Percentiles rank a stretch among this genome's conserved stretches.
These are phyloP conservation scores for Drosophila sordidula DNA, from an alignment of 2,888 invertebrate genomes.

Conservation along the genomic window DNA sequence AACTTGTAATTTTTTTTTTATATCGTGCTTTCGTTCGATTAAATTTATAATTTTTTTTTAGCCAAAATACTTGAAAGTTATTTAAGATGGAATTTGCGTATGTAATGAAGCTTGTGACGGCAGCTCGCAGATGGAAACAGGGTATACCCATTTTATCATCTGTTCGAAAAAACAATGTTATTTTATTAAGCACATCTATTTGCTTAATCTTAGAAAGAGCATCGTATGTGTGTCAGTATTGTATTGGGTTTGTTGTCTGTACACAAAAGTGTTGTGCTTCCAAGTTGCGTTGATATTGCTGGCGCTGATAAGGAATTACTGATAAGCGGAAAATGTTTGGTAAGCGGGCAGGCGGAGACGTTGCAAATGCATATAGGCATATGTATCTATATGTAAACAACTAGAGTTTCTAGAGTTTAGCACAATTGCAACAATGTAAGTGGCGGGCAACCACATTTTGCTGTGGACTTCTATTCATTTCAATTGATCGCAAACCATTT, in stretches of 20 bases:
- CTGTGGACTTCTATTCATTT: background rate
- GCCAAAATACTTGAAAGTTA: too few relatives aligned
- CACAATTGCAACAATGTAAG: constrained; percentile 34
- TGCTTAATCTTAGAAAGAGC: background rate
- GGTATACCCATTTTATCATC: too few relatives aligned
- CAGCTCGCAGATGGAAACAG: too few relatives aligned
- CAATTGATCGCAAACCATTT: constrained; percentile 28
- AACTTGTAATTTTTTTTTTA: too few relatives aligned
- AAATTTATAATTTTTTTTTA: too few relatives aligned
- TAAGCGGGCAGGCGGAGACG: constrained; percentile 15
- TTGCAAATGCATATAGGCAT: constrained; percentile 3
- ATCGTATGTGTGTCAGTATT: background rate
- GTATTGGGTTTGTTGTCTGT: constrained; percentile 1
- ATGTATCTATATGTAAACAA: constrained; percentile 13
- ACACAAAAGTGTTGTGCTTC: background rate
- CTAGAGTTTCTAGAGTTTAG: constrained; percentile 11
- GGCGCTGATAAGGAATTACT: constrained; percentile 38
- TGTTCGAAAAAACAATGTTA: too few relatives aligned
- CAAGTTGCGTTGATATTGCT: constrained; percentile 17
- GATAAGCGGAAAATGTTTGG: constrained; percentile 48
- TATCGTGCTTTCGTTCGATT: too few relatives aligned
- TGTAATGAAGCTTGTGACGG: too few relatives aligned
- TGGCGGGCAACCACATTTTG: constrained; percentile 22
- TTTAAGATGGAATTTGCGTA: too few relatives aligned
- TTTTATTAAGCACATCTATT: too few relatives aligned